Evolutionary conservation across 2,888 invertebrate genomes (phyloP), one percentile per base, ranked within the genome.

Genomic region (Lasioglossum zephyrum): DNA sequence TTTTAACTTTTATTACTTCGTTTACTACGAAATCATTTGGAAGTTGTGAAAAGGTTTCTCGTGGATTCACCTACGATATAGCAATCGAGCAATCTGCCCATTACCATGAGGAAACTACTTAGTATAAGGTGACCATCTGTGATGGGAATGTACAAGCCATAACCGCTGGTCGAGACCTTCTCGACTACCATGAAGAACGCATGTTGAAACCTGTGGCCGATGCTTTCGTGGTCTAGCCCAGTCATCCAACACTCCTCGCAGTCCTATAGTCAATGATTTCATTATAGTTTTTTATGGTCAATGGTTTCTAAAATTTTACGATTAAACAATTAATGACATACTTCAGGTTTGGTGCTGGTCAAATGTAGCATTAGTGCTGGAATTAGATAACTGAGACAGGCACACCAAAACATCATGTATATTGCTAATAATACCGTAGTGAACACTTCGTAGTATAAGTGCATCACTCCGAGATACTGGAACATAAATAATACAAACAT

Each of bases 171-270:
- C 1, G 92, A 90, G 36, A 95, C 91, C 83, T 94, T 94, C 84
- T 94, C 92, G 9, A 94, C 77, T 3, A 94, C 93, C 13, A 94
- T 93, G 73, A 93, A 94, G 13, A 94, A 86, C 1, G 94, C 90
- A 9, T 90, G 90, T 70, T 91, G 91, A 57, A 94, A 94, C 82
- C 90, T 91, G n/a, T 57, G 70, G 5, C 44, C 11, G 31, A 88
- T n/a, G 69, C 22, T 81, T 11, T 78, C 73, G 4, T 88, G 80
- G 0, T 79, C 63, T 13, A 93, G 82, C 11, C 53, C 79, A 22
- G 63, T 66, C 36, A 94, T 82, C 94, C 94, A 94, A 77, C 93
- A 93, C 22, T 92, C 90, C 0, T 82, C 60, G 57, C 93, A 94
- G 3, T 93, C 87, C 94, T 94, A 22, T 22, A 53, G 22, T 72